A percentile compares a stretch with the other conserved stretches of the same genome.
Conservation (phyloP, 2,797 vertebrate genomes). For the Tympanoctomys barrerae region DNA sequence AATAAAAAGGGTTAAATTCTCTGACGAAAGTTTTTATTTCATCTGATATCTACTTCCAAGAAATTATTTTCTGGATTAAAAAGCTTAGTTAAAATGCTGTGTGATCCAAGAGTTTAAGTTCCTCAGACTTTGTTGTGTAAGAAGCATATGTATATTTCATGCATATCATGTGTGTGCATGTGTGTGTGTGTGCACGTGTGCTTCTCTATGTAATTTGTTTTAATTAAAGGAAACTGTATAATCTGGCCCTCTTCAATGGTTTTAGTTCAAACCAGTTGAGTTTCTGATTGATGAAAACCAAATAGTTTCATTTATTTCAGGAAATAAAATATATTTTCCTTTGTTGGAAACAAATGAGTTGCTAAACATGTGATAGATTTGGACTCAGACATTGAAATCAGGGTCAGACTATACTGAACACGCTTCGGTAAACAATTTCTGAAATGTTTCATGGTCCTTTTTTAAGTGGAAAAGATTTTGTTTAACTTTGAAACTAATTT, state of each 20-base stretch:
- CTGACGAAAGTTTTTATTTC: slow-evolving; percentile 55
- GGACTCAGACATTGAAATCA: slow-evolving; percentile 55
- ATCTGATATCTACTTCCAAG: slow-evolving; percentile 20
- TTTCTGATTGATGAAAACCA: slow-evolving; percentile 42
- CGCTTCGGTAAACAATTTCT: neutral
- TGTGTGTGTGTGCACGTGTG: neutral
- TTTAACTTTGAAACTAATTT: neutral
- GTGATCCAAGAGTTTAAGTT: slow-evolving; percentile 7
- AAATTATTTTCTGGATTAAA: slow-evolving; percentile 18
- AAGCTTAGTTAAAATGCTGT: slow-evolving; percentile 34
- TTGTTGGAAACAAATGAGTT: slow-evolving; percentile 47
- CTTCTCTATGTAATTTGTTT: slow-evolving; percentile 22
- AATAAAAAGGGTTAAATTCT: slow-evolving; percentile 48
- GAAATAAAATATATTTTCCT: slow-evolving; percentile 62
- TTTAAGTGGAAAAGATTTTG: slow-evolving; percentile 41
- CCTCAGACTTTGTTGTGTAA: slow-evolving; percentile 23
- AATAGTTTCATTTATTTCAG: slow-evolving; percentile 26
- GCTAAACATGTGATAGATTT: slow-evolving; percentile 62
- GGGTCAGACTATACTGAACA: neutral
- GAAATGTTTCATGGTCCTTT: slow-evolving; percentile 22
- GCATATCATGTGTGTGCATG: neutral
- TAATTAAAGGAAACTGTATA: neutral
- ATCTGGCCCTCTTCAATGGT: neutral
- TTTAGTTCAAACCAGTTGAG: slow-evolving; percentile 48
- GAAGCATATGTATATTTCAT: slow-evolving; percentile 15